Evolutionary conservation across 2,888 invertebrate genomes (phyloP).

Genomic region (Drosophila emarginata): DNA sequence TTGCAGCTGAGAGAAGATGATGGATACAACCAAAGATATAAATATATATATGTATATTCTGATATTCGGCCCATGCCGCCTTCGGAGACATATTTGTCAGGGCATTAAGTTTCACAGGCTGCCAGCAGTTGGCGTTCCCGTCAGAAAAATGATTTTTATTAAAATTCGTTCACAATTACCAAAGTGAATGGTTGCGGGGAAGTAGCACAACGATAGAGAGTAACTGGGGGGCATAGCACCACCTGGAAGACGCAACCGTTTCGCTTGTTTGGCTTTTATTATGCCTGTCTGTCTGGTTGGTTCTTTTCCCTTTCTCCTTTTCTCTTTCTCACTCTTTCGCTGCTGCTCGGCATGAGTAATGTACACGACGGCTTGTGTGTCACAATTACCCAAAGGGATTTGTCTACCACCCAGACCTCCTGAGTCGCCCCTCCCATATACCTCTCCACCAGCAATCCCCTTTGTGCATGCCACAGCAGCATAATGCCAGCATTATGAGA

Average conservation of each 20-base stretch:
- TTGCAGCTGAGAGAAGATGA: slow-evolving; percentile 4
- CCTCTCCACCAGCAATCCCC: background rate
- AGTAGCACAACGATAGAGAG: background rate
- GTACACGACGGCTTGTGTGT: slow-evolving; percentile 30
- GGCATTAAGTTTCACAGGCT: slow-evolving; percentile 55
- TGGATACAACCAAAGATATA: background rate
- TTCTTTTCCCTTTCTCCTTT: background rate
- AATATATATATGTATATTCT: background rate
- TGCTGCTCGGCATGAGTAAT: slow-evolving; percentile 22
- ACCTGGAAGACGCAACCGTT: slow-evolving; percentile 19
- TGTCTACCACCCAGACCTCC: slow-evolving; percentile 13
- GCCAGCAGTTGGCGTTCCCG: slow-evolving; percentile 20
- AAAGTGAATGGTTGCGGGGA: background rate
- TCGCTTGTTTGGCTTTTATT: slow-evolving; percentile 27
- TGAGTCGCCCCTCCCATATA: background rate
- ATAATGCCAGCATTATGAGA: slow-evolving; percentile 27
- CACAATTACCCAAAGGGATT: slow-evolving; percentile 33
- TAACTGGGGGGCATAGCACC: background rate
- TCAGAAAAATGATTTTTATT: slow-evolving; percentile 46
- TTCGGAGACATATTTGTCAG: slow-evolving; percentile 41
- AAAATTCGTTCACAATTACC: slow-evolving; percentile 47
- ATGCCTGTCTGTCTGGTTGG: slow-evolving; percentile 9
- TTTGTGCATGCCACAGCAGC: slow-evolving; percentile 20
- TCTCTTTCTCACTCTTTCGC: background rate
- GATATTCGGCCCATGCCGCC: slow-evolving; percentile 11